Conservation (phyloP, 2,797 vertebrate species). For the Myripristis jacobus region DNA sequence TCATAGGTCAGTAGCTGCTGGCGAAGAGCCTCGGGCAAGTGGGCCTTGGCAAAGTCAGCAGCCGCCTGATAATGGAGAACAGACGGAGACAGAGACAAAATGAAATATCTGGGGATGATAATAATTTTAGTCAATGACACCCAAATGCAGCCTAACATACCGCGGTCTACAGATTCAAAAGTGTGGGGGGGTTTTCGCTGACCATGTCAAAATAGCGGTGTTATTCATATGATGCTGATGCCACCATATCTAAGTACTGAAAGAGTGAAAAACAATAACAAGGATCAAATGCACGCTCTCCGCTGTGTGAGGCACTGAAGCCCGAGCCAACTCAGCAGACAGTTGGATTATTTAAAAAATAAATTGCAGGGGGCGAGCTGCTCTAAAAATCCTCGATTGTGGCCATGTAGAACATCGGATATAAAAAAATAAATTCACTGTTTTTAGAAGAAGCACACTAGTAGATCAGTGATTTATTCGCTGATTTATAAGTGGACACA, state of each 20-base stretch:
- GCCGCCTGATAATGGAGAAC: constrained; percentile 85
- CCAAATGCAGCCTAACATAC: neutral
- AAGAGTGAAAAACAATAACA: too few species aligned
- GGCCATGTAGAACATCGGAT: too few species aligned
- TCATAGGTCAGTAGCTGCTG: constrained; percentile 94
- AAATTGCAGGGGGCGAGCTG: neutral
- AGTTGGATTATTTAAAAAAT: neutral
- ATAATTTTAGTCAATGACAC: neutral
- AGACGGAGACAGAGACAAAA: constrained; percentile 48
- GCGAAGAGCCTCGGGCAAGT: constrained; percentile 91
- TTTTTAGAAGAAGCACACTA: neutral
- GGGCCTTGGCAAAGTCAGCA: constrained; percentile 94
- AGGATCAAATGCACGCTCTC: neutral
- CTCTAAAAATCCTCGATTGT: neutral
- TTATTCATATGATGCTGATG: neutral
- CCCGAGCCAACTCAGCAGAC: neutral
- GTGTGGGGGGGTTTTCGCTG: neutral
- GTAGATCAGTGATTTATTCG: neutral
- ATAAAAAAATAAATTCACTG: too few species aligned
- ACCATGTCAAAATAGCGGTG: neutral
- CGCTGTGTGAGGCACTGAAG: neutral
- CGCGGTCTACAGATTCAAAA: neutral
- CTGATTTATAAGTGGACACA: neutral
- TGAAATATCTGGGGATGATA: constrained; percentile 30
- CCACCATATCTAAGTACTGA: too few species aligned